Evolutionary conservation across 2,888 invertebrate genomes (phyloP), one percentile per base, ranked within the genome.

Genomic region (Myathropa florea): DNA sequence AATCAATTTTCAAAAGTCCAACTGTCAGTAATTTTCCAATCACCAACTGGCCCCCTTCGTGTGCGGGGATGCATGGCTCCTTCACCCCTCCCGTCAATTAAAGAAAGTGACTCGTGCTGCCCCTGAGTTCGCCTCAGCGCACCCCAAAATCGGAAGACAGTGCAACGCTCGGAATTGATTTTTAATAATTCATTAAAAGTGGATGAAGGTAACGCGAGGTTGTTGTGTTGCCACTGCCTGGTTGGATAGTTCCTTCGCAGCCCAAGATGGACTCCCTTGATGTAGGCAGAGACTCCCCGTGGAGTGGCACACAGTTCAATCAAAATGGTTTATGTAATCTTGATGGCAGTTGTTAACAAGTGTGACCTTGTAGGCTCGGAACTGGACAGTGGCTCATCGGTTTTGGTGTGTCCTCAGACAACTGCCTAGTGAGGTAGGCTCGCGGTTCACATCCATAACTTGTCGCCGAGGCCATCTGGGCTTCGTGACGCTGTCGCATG

Each of bases 101-200:
- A 64, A 79, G 83, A 79, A 83, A 83, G 83, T 83, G 83, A 79
- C 65, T 79, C 46, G 18, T 46, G 78, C 63, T 78, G 57, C 59
- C 57, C 61, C 23, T n/a, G n/a, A 61, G 7, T 18, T 64, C 39
- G n/a, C n/a, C n/a, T n/a, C n/a, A n/a, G n/a, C 21, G 3, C 26
- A 14, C 24, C 28, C 59, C 36, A 12, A 21, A 46, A 70, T 33
- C 24, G 18, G n/a, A 61, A 77, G 33, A 55, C 36, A 85, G 68
- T 77, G 72, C 77, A 85, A 77, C 64, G 77, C 55, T 73, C 30
- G 72, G 72, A 85, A 85, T 85, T 81, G 85, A 85, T 85, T 85
- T 85, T 85, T 85, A 85, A 85, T 85, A 85, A 85, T 85, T 85
- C 85, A 85, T 73, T 70, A 78, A 73, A 85, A 81, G 77, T 85